Evolutionary conservation across 2,888 invertebrate genomes (phyloP).

Genomic region (Leucophora obtusa): DNA sequence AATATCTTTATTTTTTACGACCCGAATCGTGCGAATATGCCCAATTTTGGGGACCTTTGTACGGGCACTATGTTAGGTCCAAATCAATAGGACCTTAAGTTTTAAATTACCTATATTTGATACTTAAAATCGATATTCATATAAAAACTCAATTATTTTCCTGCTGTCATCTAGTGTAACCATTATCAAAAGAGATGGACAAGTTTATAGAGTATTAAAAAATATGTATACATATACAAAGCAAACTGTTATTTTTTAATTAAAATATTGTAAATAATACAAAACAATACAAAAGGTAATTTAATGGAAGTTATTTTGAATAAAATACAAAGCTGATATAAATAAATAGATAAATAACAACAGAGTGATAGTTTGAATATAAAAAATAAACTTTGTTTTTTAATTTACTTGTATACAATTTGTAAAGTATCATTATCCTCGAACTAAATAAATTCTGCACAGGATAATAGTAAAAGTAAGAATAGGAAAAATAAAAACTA

Average conservation of each 20-base stretch:
- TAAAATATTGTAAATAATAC: slow-evolving; percentile 36
- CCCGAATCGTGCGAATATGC: too few species aligned
- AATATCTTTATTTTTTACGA: too few species aligned
- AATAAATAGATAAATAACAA: slow-evolving; percentile 12
- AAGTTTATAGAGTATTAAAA: too few species aligned
- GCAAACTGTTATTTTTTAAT: slow-evolving; percentile 30
- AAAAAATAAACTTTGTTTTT: slow-evolving; percentile 2
- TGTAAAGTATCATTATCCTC: not conserved
- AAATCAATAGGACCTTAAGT: too few species aligned
- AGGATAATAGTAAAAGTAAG: not conserved
- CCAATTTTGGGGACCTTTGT: too few species aligned
- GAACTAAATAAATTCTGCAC: not conserved
- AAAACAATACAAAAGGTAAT: slow-evolving; percentile 33
- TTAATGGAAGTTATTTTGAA: slow-evolving; percentile 22
- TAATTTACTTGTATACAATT: slow-evolving; percentile 4
- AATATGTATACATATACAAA: too few species aligned
- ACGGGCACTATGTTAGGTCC: too few species aligned
- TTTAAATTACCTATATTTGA: too few species aligned
- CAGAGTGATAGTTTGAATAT: not conserved
- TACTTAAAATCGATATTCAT: too few species aligned
- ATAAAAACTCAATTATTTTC: too few species aligned
- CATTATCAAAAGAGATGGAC: too few species aligned
- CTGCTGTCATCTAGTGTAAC: not conserved
- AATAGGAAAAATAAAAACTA: not conserved
- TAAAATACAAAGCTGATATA: not conserved